Base-by-base conservation (phyloP, 2,888 invertebrate genomes). In the Bhutanitis thaidina region DNA sequence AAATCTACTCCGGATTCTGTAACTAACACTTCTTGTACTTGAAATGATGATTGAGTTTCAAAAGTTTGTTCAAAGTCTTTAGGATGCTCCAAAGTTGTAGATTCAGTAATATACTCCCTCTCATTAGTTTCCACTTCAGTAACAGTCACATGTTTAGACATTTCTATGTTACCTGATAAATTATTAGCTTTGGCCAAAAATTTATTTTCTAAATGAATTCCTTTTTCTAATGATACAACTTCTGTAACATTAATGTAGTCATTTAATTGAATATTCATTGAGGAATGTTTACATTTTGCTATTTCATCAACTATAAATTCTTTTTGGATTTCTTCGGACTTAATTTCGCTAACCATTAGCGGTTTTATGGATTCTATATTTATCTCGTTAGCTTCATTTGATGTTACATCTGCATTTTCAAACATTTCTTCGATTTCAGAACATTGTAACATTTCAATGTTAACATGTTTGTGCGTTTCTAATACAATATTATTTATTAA, bases 101-200 rank as follows among this genome's bases (percentile, higher is more conserved):
- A 49, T 16, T 69, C 59, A 12, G 74, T 55, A 1, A 48, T 25
- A 4, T 62, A 57, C 79, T 91, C 91, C 57, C 80, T 86, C 56
- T 92, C 92, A 29, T 72, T 81, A 43, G 77, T 65, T 59, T 89
- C 71, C 27, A 79, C 71, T 71, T 93, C 91, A 10, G 80, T 86
- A 9, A 93, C 71, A 51, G 90, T 83, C 34, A 93, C 58, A 64
- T 92, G 87, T 67, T 91, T 91, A 47, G 88, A 77, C 27, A 86
- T 53, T 61, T 66, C 69, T 51, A 60, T 49, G 54, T 59, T 74
- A 59, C 54, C 57, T 37, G 53, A 56, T 47, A 55, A 76, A 52
- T 51, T 69, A 62, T 49, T 58, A 32, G 30, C 69, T 57, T 61
- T 69, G 56, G 60, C 74, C 64, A 58, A 61, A 54, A 9, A 60